Conservation (phyloP, 2,797 vertebrate genomes). For the Dipus sagitta region DNA sequence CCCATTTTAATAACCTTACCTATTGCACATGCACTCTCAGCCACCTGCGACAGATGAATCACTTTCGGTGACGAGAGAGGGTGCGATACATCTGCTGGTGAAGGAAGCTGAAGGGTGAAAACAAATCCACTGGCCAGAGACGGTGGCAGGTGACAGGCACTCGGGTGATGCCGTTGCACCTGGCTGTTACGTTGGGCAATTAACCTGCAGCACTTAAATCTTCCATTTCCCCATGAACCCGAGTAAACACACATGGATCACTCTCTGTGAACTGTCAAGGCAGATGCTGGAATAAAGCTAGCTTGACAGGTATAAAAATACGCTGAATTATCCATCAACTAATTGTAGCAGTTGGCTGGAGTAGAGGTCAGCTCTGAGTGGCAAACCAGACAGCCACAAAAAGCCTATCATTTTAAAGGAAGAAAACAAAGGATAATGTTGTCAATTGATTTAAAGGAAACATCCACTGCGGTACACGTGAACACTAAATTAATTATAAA, state of each 20-base stretch:
- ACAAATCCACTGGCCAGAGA: slow-evolving; percentile 49
- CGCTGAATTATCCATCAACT: slow-evolving; percentile 75
- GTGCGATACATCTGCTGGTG: slow-evolving; percentile 50
- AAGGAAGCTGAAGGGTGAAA: slow-evolving; percentile 61
- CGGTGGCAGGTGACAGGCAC: slow-evolving; percentile 56
- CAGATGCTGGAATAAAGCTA: slow-evolving; percentile 75
- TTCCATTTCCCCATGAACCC: slow-evolving; percentile 71
- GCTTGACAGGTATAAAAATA: slow-evolving; percentile 77
- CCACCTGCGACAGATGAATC: slow-evolving; percentile 74
- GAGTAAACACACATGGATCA: slow-evolving; percentile 41
- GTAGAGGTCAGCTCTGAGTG: slow-evolving; percentile 64
- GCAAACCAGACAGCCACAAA: slow-evolving; percentile 43
- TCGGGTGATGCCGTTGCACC: slow-evolving; percentile 19
- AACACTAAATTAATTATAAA: slow-evolving; percentile 65
- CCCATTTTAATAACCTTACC: slow-evolving; percentile 72
- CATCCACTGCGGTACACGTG: background rate
- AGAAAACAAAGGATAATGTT: slow-evolving; percentile 54
- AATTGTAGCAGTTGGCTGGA: slow-evolving; percentile 63
- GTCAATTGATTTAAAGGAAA: slow-evolving; percentile 63
- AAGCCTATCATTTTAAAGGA: slow-evolving; percentile 63
- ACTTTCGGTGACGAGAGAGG: slow-evolving; percentile 76
- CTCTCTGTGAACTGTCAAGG: slow-evolving; percentile 65
- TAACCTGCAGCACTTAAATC: slow-evolving; percentile 62
- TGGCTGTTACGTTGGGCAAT: slow-evolving; percentile 57
- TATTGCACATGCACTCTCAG: slow-evolving; percentile 51